Conservation (phyloP, 2,113 vertebrate species). For the Oreotragus oreotragus region DNA sequence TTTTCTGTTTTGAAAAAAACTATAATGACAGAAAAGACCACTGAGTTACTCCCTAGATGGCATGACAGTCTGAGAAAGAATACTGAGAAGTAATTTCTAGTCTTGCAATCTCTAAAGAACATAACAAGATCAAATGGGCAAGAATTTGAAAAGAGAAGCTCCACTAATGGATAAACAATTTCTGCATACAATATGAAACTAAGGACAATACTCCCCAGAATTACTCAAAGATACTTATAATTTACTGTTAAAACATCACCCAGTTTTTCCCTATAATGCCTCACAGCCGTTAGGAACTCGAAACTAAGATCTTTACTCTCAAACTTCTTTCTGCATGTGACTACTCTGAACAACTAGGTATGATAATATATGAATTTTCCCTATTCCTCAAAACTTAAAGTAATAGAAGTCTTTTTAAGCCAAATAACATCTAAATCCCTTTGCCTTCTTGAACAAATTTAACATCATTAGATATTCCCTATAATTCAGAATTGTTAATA, state of each 20-base stretch:
- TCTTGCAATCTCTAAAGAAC: not conserved
- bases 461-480: not conserved
- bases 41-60: not conserved
- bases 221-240: not conserved
- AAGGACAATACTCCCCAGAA: not conserved
- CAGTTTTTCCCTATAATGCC: not conserved
- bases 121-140: not conserved
- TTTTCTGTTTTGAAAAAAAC: not conserved
- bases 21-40: not conserved
- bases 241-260: not conserved
- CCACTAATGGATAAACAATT: not conserved
- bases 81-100: not conserved
- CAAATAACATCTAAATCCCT: not conserved
- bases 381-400: not conserved
- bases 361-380: not conserved
- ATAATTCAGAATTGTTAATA: not conserved
- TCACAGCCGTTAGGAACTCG: not conserved
- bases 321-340: not conserved
- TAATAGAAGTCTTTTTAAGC: not conserved
- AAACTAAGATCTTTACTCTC: not conserved
- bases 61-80: not conserved
- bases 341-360: not conserved
- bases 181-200: not conserved
- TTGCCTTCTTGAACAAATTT: constrained; percentile 9
- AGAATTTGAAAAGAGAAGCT: not conserved